Base-by-base conservation (phyloP, 1,140 invertebrate genomes). In the Pinna nobilis region DNA sequence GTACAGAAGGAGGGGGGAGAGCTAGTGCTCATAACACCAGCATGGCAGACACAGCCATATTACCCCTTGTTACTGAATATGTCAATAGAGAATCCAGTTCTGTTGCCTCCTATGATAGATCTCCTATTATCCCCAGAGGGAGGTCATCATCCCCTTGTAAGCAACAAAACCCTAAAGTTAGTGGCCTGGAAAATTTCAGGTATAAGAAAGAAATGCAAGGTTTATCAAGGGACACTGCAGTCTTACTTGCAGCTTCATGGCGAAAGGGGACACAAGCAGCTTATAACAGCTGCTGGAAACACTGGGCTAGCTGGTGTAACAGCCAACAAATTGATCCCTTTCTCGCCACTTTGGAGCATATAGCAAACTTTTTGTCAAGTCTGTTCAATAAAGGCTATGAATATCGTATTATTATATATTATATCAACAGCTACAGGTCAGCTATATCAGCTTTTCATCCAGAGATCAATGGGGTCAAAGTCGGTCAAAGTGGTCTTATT, bases 251-350 rank as follows among this genome's bases (percentile, higher is more conserved):
- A 50, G 49, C 49, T 23, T 50, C 49, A 23, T 50, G n/a, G 49
- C 20, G 49, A 50, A 50, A 50, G 49, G 49, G n/a, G 6, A 50
- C 49, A 23, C 49, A 65, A 30, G 15, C 49, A 33, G 51, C 73
- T 75, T 75, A 75, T 50, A 64, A 75, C 15, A 64, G 41, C 41
- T 28, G 30, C 60, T 70, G 74, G 53, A 70, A 55, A 70, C 61
- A 65, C 28, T 76, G 74, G 67, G 25, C 15, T 70, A 50, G 73
- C 73, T 75, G 73, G 66, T 75, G 67, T 70, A 41, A 20, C 35
- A 30, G 18, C 23, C 44, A 32, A 64, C 41, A 69, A 47, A 33
- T 75, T 75, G 25, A 64, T 76, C 66, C 65, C 3, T 65, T 75
- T 75, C 60, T 51, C 25, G 37, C 53, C 67, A 60, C 60, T 66